A percentile compares a stretch with the other conserved stretches of the same genome.
These are phyloP conservation scores for Nasonia longicornis DNA, from an alignment of 1,140 invertebrate species.

Conservation along the genomic window DNA sequence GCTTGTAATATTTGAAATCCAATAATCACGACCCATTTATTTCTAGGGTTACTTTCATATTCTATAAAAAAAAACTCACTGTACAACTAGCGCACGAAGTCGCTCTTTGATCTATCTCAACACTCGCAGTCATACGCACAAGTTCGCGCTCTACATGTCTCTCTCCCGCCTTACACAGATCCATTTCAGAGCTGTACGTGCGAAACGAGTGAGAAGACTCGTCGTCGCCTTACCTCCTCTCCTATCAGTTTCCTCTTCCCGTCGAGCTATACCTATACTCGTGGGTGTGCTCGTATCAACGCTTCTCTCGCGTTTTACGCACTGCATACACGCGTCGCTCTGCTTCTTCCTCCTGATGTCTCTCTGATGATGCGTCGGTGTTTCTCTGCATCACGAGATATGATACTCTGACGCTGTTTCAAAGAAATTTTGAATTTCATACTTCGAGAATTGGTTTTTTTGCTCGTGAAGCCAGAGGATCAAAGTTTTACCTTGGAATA, in stretches of 20 bases:
- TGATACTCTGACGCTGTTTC: too few relatives aligned
- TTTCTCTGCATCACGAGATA: too few relatives aligned
- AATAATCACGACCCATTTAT: too few relatives aligned
- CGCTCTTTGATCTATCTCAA: conserved; percentile 19
- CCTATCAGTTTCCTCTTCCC: background rate
- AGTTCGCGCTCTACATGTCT: background rate
- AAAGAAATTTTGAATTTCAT: too few relatives aligned
- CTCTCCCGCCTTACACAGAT: conserved; percentile 42
- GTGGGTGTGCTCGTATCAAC: conserved; percentile 22
- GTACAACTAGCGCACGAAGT: background rate
- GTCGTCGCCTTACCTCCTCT: conserved; percentile 49
- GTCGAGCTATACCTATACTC: conserved; percentile 4
- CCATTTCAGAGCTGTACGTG: conserved; percentile 56
- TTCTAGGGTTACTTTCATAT: too few relatives aligned
- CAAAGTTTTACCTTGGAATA: too few relatives aligned
- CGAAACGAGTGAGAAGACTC: conserved; percentile 52
- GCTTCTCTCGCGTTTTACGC: background rate
- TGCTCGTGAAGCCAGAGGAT: too few relatives aligned
- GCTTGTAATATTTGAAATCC: too few relatives aligned
- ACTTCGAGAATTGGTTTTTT: too few relatives aligned
- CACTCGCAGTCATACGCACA: background rate
- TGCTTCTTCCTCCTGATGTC: too few relatives aligned
- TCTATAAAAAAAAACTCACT: too few relatives aligned
- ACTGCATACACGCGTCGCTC: too few relatives aligned
- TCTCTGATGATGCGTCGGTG: background rate